Evolutionary conservation across 1,140 invertebrate genomes (phyloP), one percentile per base, ranked within the genome.

Genomic region (Eciton burchellii): DNA sequence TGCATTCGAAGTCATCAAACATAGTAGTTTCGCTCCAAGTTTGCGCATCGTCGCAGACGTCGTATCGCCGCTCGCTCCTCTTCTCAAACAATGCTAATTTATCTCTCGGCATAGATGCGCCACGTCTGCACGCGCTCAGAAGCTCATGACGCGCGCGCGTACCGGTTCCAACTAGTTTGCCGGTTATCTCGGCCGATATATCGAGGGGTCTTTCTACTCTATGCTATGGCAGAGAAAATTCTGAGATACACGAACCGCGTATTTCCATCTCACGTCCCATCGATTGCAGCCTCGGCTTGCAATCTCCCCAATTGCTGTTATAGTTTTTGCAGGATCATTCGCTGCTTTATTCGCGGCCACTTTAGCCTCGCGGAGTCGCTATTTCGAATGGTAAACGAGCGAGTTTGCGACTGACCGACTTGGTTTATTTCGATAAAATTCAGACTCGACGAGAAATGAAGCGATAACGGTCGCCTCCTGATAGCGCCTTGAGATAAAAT

Each of bases 131-230:
- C 9, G 43, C 52, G 21, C 19, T 45, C 52, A 52, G 0, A 41
- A 43, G 66, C 59, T 21, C 60, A 41, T 45, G 52, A 45, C 62
- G 52, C 62, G 60, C 70, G 45, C 65, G 47, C 24, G 60, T 76
- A 76, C 71, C 65, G 6, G 82, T 66, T 84, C 14, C 49, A 87
- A 84, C 76, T 57, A 87, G 85, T 84, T 86, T 70, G 11, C 24
- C 63, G 19, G 35, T 35, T 79, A 81, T 86, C 60, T 68, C 35
- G 12, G 49, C 45, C 54, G 74, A 76, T 84, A 84, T 86, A 8
- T 74, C 35, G 35, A 54, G n/a, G 21, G 49, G 43, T 24, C 57
- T 49, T 26, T 47, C 24, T 41, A 29, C 26, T 43, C 21, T 19
- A 47, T n/a, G 6, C 8, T n/a, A 56, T 43, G 52, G 29, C 41